Evolutionary conservation across 1,140 invertebrate species (phyloP), one percentile per base, ranked within the genome.

Genomic region (Mesaphorura yosii): DNA sequence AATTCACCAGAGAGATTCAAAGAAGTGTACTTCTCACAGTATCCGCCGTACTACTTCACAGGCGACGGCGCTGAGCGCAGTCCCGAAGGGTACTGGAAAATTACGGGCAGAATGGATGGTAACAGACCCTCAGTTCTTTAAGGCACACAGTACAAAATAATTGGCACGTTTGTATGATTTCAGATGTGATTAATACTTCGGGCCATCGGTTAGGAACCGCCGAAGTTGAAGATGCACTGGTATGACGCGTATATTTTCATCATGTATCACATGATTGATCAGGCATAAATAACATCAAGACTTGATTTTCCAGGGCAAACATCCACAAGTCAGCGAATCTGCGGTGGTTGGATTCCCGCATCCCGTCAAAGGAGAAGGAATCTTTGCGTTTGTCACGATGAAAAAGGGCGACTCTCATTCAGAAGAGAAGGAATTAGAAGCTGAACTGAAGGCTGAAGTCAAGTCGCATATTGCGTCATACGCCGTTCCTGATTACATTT

Each of bases 161-260:
- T n/a, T n/a, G n/a, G n/a, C n/a, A n/a, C n/a, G n/a, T n/a, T n/a
- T n/a, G n/a, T n/a, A n/a, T n/a, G n/a, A n/a, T n/a, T n/a, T n/a
- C n/a, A n/a, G n/a, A 98, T 66, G 92, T 98, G 88, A 72, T 98
- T 45, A 98, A 98, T 70, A 92, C 97, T 1, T 95, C 90, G 1
- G 94, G 94, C 0, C 94, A 98, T 73, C 71, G 98, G 19, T 84
- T 98, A 77, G 94, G 90, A 48, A 98, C 95, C 0, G 88, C 94
- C 0, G 89, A 98, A 75, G 59, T 63, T 14, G 61, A 63, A 44
- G 57, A 57, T 7, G 61, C 61, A 37, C 49, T 63, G 25, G 58
- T 59, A 27, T 57, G 59, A 46, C 61, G 59, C 29, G 58, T 58
- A 59, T 55, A 55, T 60, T 45, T n/a, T n/a, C n/a, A n/a, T n/a